phyloP scores from a whole-genome alignment of 2,797 vertebrate genomes.

The Hypotaenidia okinawae region DNA sequence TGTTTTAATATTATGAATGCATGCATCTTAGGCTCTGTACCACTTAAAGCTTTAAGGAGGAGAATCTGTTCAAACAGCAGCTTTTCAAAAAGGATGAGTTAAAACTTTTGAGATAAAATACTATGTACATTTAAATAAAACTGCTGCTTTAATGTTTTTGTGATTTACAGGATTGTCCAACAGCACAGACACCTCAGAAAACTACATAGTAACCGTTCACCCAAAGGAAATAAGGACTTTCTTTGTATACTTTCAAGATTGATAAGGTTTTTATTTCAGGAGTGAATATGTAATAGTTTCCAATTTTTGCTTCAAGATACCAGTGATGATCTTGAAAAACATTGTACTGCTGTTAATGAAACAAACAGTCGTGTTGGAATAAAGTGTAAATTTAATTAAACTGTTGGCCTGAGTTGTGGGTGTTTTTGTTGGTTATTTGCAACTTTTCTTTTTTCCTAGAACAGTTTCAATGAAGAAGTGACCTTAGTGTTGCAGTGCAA shows the following conservation, averaged over 20 bases:
- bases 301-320: background rate
- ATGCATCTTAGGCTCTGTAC: background rate
- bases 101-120: background rate
- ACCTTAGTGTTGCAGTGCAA: background rate
- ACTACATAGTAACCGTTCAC: conserved; percentile 78
- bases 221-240: conserved; percentile 92
- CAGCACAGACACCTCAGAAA: background rate
- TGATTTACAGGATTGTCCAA: conserved; percentile 66
- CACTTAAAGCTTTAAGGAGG: background rate
- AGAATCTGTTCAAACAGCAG: background rate
- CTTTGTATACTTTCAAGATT: conserved; percentile 83
- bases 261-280: background rate
- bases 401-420: background rate
- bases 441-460: background rate
- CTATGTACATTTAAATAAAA: background rate
- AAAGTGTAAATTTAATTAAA: conserved; percentile 29
- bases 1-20: background rate
- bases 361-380: conserved; percentile 26
- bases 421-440: background rate
- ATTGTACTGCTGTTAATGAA: background rate
- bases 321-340: background rate
- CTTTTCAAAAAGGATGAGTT: background rate
- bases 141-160: background rate
- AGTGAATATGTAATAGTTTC: background rate
- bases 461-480: background rate